Conservation (phyloP, 2,888 invertebrate species). For the Cephus pulcher region DNA sequence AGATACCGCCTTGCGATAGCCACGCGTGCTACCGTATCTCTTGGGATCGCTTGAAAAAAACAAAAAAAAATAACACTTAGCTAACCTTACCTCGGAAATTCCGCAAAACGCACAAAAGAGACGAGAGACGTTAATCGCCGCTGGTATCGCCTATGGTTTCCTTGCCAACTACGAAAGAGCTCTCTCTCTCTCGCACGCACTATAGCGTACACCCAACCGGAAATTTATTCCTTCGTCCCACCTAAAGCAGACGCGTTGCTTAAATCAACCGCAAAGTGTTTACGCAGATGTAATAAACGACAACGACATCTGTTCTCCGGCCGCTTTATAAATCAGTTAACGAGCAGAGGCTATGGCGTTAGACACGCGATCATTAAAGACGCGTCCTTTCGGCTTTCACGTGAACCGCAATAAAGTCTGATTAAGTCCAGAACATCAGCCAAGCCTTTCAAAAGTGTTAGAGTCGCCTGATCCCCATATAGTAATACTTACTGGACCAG, state of each 20-base stretch:
- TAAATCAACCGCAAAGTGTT: conserved; percentile 2
- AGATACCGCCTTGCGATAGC: background rate
- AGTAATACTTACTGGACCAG: background rate
- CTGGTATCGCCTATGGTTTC: background rate
- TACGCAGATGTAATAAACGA: conserved; percentile 16
- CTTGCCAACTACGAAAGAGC: background rate
- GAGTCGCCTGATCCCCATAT: background rate
- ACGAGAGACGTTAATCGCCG: background rate
- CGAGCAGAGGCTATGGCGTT: conserved; percentile 14
- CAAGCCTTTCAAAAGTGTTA: background rate
- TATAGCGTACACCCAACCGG: background rate
- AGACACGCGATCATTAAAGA: conserved; percentile 23
- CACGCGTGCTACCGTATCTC: background rate
- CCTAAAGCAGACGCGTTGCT: background rate
- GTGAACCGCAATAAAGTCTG: background rate
- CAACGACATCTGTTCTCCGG: conserved; percentile 7
- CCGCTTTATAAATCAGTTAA: conserved; percentile 21
- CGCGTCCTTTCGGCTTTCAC: background rate
- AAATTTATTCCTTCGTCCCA: background rate
- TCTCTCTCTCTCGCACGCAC: background rate
- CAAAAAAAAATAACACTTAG: background rate
- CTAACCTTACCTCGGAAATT: background rate
- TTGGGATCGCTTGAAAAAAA: background rate
- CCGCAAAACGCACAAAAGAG: background rate
- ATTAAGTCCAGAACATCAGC: background rate